Percentiles rank a stretch among this genome's conserved stretches.
phyloP scores from a whole-genome alignment of 1,140 invertebrate species.

The Cydia strobilella region DNA sequence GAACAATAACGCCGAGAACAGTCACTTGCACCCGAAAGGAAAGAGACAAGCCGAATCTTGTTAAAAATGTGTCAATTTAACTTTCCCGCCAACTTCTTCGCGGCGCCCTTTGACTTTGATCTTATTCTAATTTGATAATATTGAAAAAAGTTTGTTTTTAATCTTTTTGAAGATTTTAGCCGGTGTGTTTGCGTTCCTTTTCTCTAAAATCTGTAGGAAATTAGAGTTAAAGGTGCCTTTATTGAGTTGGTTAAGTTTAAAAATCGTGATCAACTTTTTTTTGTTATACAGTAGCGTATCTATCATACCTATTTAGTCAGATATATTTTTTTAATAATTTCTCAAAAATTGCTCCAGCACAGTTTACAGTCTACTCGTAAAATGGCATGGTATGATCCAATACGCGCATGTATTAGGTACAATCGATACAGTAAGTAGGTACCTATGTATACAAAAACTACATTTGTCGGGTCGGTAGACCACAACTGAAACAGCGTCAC shows the following conservation, averaged over 20 bases:
- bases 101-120: conserved; percentile 30
- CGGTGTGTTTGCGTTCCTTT: conserved; percentile 3
- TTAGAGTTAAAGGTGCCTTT: neutral
- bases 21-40: conserved; percentile 14
- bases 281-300: no score
- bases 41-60: conserved; percentile 30
- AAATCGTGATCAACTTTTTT: neutral
- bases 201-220: neutral
- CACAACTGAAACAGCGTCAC: conserved; percentile 21
- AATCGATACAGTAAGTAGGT: no score
- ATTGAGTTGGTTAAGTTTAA: neutral
- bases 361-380: no score
- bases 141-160: conserved; percentile 27
- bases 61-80: conserved; percentile 33
- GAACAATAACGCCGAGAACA: neutral
- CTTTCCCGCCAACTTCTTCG: neutral
- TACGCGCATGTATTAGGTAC: no score
- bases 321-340: no score
- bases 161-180: conserved; percentile 14
- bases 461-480: neutral
- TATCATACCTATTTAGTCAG: no score
- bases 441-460: neutral
- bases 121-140: conserved; percentile 32
- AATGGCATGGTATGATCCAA: no score
- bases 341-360: no score